A percentile compares a stretch with the other conserved stretches of the same genome.
These are phyloP conservation scores for Drosophila mayri DNA, from an alignment of 1,140 invertebrate genomes.

Conservation along the genomic window DNA sequence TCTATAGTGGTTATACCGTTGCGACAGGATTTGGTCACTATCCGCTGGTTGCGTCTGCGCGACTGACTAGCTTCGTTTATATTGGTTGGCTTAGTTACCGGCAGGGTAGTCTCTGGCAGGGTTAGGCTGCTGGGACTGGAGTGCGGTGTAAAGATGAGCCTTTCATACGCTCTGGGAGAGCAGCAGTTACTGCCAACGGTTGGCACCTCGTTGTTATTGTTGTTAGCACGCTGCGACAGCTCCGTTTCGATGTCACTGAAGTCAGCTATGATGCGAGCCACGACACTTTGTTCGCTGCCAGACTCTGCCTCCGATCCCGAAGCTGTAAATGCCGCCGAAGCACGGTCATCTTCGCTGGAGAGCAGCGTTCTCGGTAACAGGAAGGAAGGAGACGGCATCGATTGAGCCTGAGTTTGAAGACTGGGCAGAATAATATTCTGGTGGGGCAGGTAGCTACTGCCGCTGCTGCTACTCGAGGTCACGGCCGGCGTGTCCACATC, in stretches of 20 bases:
- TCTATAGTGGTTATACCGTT: conserved; percentile 80
- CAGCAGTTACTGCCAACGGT: conserved; percentile 20
- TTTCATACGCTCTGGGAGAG: conserved; percentile 50
- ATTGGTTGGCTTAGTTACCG: conserved; percentile 30
- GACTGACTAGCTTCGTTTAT: conserved; percentile 61
- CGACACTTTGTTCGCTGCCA: conserved; percentile 75
- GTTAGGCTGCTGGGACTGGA: conserved; percentile 43
- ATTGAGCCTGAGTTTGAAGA: conserved; percentile 6
- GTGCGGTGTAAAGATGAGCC: conserved; percentile 62
- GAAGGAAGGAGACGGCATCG: conserved; percentile 42
- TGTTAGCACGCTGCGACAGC: conserved; percentile 48
- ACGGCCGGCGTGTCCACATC: conserved; percentile 69
- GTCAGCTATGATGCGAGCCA: conserved; percentile 82
- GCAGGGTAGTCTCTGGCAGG: conserved; percentile 58
- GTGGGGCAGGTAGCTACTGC: conserved; percentile 42
- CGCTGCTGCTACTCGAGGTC: conserved; percentile 22
- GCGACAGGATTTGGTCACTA: conserved; percentile 80
- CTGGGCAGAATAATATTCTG: conserved; percentile 42
- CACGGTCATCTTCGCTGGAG: conserved; percentile 63
- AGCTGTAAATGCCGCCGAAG: conserved; percentile 52
- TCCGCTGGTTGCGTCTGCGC: conserved; percentile 72
- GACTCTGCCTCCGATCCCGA: conserved; percentile 58
- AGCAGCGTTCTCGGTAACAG: conserved; percentile 48
- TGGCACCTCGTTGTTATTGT: conserved; percentile 27
- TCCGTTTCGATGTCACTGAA: conserved; percentile 83